A percentile compares a stretch with the other conserved stretches of the same genome.
phyloP scores from a whole-genome alignment of 1,140 invertebrate genomes.

The Bicyclus anynana region DNA sequence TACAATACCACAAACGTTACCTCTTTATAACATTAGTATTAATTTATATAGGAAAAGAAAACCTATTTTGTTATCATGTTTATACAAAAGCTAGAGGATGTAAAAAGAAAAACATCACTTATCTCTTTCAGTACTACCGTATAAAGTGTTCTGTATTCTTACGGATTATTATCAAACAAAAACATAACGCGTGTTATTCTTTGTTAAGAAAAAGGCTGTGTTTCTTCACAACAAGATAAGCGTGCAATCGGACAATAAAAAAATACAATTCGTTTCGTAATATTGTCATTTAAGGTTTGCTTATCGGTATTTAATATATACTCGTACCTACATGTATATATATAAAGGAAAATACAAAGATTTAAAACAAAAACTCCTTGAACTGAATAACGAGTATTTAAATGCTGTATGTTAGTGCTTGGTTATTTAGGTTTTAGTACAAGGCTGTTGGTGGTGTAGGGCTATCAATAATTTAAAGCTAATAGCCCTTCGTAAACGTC shows the following conservation, averaged over 20 bases:
- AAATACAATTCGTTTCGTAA: not conserved
- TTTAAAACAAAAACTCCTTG: conserved; percentile 35
- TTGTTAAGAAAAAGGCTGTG: not conserved
- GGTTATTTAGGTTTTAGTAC: conserved; percentile 52
- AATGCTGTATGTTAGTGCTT: conserved; percentile 35
- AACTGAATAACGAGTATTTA: conserved; percentile 50
- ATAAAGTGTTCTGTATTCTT: not conserved
- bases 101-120: not conserved
- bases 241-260: not conserved
- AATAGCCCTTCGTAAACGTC: not conserved
- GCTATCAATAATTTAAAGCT: not conserved
- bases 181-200: not conserved
- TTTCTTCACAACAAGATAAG: not conserved
- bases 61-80: not conserved
- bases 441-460: conserved; percentile 29
- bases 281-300: not conserved
- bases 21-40: too few species aligned
- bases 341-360: not conserved
- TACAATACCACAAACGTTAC: too few species aligned
- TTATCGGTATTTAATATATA: not conserved
- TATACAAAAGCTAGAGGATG: not conserved
- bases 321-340: not conserved
- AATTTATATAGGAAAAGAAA: too few species aligned
- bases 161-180: not conserved
- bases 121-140: not conserved